Evolutionary conservation across 2,113 vertebrate species (phyloP).

Genomic region (Spermophilus dauricus): DNA sequence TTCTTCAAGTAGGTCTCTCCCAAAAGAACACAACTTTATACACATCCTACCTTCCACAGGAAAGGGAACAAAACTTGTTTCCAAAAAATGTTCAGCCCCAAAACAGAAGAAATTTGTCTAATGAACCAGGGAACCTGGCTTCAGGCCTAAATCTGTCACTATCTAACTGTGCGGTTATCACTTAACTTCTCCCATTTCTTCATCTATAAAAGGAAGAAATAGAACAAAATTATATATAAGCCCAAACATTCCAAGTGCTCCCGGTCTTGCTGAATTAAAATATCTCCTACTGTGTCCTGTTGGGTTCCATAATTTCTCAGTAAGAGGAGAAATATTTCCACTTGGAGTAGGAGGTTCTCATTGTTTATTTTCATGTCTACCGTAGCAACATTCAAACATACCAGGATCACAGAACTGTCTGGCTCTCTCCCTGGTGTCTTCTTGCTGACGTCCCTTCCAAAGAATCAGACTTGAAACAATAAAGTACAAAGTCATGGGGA

Average conservation of each 20-base stretch:
- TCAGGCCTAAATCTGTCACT: slow-evolving; percentile 25
- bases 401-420: slow-evolving; percentile 58
- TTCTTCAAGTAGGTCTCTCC: not conserved
- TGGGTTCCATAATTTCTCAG: slow-evolving; percentile 68
- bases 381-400: slow-evolving; percentile 78
- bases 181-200: slow-evolving; percentile 61
- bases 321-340: slow-evolving; percentile 70
- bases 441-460: slow-evolving; percentile 16
- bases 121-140: not conserved
- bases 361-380: slow-evolving; percentile 80
- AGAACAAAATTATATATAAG: slow-evolving; percentile 53
- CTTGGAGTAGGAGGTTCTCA: slow-evolving; percentile 24
- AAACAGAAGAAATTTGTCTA: not conserved
- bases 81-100: not conserved
- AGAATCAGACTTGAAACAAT: slow-evolving; percentile 51
- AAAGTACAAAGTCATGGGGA: not conserved
- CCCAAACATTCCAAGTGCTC: slow-evolving; percentile 56
- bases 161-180: not conserved
- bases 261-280: slow-evolving; percentile 58
- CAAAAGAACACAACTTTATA: not conserved
- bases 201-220: slow-evolving; percentile 80
- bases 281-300: slow-evolving; percentile 61
- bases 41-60: not conserved
- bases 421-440: slow-evolving; percentile 54
- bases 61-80: not conserved